Evolutionary conservation across 2,113 vertebrate species (phyloP).

Genomic region (Oreochromis spilurus): DNA sequence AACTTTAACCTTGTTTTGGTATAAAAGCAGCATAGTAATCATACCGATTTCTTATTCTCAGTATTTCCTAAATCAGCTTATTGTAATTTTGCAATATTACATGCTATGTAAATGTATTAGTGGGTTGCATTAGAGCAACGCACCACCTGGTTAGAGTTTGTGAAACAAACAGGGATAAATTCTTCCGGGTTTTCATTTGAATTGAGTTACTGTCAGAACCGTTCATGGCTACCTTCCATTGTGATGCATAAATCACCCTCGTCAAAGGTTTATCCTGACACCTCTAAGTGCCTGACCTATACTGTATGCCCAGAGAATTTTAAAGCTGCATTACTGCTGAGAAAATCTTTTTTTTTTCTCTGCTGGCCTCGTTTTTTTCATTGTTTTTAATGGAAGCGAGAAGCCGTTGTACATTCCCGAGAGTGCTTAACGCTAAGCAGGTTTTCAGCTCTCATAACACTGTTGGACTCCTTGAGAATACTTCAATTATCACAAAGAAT

Average conservation of each 20-base stretch:
- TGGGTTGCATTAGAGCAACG: neutral
- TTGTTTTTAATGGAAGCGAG: slow-evolving; percentile 6
- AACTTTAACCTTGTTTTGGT: neutral
- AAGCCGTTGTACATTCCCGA: neutral
- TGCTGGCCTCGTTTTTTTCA: neutral
- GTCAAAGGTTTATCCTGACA: neutral
- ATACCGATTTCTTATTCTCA: neutral
- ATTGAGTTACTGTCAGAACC: neutral
- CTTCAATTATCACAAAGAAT: neutral
- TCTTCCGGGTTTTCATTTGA: neutral
- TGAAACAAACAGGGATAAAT: neutral
- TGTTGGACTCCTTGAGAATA: neutral
- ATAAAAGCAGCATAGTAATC: neutral
- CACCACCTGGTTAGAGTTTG: neutral
- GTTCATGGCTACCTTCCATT: neutral
- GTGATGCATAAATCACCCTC: neutral
- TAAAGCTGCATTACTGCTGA: neutral
- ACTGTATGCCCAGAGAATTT: neutral
- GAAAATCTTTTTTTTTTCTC: neutral
- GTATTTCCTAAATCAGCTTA: neutral
- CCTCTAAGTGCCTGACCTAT: neutral
- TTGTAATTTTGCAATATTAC: neutral
- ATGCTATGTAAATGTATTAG: neutral
- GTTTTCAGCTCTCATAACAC: neutral
- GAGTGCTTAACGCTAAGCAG: neutral